Conservation (phyloP, 2,797 vertebrate genomes). For the Remorina albescens region DNA sequence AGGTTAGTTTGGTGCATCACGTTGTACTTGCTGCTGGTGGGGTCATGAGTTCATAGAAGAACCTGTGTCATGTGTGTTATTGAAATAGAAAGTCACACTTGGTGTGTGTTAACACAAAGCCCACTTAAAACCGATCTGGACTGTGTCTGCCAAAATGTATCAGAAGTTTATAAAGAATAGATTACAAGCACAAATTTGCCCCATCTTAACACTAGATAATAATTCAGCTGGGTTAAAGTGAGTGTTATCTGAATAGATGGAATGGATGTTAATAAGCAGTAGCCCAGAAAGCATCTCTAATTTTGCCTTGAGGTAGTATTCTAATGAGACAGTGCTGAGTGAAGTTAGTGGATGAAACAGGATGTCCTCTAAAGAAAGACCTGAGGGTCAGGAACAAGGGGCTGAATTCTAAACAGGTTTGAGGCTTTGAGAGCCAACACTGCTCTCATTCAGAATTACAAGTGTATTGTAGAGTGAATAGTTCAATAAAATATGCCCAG, state of each 20-base stretch:
- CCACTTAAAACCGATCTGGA: slow-evolving; percentile 19
- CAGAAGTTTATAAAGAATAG: neutral
- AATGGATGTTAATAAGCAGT: slow-evolving; percentile 27
- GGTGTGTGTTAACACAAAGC: slow-evolving; percentile 37
- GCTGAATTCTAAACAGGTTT: slow-evolving; percentile 71
- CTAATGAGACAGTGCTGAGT: slow-evolving; percentile 51
- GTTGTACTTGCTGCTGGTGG: slow-evolving; percentile 30
- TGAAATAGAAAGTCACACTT: slow-evolving; percentile 49
- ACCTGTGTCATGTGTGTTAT: slow-evolving; percentile 43
- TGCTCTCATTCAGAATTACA: slow-evolving; percentile 59
- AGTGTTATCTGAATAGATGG: slow-evolving; percentile 23
- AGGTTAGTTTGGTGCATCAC: slow-evolving; percentile 34
- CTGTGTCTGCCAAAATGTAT: neutral
- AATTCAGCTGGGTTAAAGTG: neutral
- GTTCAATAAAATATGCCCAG: slow-evolving; percentile 35
- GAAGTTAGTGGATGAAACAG: slow-evolving; percentile 53
- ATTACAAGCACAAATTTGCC: neutral
- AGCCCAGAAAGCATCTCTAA: slow-evolving; percentile 25
- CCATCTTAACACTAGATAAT: neutral
- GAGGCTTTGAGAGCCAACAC: slow-evolving; percentile 61
- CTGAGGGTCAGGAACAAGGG: slow-evolving; percentile 55
- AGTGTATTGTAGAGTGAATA: slow-evolving; percentile 40
- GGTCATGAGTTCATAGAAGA: slow-evolving; percentile 42
- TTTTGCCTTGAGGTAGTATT: slow-evolving; percentile 16
- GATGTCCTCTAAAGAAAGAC: slow-evolving; percentile 62